Base-by-base conservation (phyloP, 2,888 invertebrate genomes). In the Agelastica alni region DNA sequence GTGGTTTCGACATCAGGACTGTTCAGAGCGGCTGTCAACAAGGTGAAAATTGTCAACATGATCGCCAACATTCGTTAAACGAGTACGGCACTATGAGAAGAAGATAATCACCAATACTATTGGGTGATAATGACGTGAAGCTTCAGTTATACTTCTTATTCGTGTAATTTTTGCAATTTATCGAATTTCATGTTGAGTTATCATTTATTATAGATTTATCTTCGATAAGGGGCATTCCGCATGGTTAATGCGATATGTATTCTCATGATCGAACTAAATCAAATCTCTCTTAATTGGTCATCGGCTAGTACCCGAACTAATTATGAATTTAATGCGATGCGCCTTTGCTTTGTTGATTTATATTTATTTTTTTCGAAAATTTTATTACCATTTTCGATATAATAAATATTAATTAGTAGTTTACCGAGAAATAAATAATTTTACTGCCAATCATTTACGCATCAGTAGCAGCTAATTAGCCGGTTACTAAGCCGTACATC, bases 361-460 rank as follows among this genome's bases (percentile, higher is more conserved):
- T n/a, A n/a, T 34, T 42, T 34, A 10, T 22, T 34, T 37, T 20
- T 42, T 49, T 18, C 12, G 18, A 26, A 48, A n/a, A 46, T 56
- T 56, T 53, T 51, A 43, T 32, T 32, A 53, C 49, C 53, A 47
- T 56, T 60, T 56, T 55, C 46, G 51, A 41, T 59, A 60, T 62
- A 64, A 62, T 63, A 56, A 61, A 60, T 59, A 58, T 60, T 61
- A 64, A 64, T 63, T 62, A 58, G 36, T 41, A 30, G 52, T 46
- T 42, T 51, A 58, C 51, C 30, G 51, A 60, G 61, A 63, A 62
- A 66, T 64, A 66, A 66, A 66, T 59, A 66, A 67, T 63, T 62
- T 67, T 61, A 63, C 61, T 67, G 59, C 64, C 67, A 68, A 70
- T 70, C 68, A 67, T 69, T 67, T 66, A 69, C 66, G 70, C 67